Evolutionary conservation across 2,113 vertebrate genomes (phyloP), one percentile per base, ranked within the genome.

Genomic region (Psittacus erithacus): DNA sequence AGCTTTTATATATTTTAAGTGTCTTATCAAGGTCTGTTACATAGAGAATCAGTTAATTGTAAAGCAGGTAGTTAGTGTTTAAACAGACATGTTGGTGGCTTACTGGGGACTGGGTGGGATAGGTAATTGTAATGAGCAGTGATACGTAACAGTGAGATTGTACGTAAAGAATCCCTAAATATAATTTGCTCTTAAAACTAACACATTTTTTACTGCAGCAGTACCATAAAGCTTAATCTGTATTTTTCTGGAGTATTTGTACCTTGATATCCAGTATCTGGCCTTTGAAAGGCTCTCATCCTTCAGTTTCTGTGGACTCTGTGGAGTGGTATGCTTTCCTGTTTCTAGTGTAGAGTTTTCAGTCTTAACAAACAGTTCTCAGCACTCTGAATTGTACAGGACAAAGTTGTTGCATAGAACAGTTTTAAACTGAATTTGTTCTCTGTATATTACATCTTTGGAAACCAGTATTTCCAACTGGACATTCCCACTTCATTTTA

Each of bases 201-300:
- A 62, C 20, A 52, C 0, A 0, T 82, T 89, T 85, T 86, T 68
- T 86, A 41, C 60, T 74, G 35, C 60, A 86, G 41, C 33, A 59
- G 25, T 60, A 39, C 74, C 69, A 49, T 71, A 57, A 80, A 0
- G 0, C 35, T 49, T 69, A 55, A 43, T 64, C 41, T 89, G 2
- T 92, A 41, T 95, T 96, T 95, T 97, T 94, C 64, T 93, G 92
- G 93, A 93, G 46, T 82, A 59, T 96, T 92, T 14, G 2, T 81
- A 65, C 43, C 43, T 20, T n/a, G 50, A 38, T 82, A 65, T 10
- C 75, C 43, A 38, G 38, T 84, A 46, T 77, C 47, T 80, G 75
- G 43, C 94, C 68, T 92, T 74, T 64, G 73, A 93, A 94, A 86
- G 83, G 52, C 53, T 57, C 41, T 94, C 29, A 70, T 75, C 77